Base-by-base conservation (phyloP, 2,888 invertebrate genomes). In the Protonemura montana region DNA sequence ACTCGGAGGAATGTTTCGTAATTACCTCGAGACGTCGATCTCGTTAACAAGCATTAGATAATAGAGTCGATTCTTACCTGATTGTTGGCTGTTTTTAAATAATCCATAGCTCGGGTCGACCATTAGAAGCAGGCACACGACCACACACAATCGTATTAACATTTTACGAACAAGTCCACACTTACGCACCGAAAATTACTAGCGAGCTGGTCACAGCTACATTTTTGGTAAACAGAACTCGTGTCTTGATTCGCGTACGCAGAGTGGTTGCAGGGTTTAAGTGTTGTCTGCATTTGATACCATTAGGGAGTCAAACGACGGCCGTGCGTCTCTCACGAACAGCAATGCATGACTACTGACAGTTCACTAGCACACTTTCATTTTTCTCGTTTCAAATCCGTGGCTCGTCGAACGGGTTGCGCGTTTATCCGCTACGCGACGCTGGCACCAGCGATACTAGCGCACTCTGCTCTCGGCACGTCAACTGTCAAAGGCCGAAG, bases 371-470 rank as follows among this genome's bases (percentile, higher is more conserved):
- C 6, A 30, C n/a, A 81, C 81, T 81, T 81, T 81, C 81, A 28
- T 30, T 81, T 59, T 81, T 29, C 81, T 16, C 29, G n/a, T 30
- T 81, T 81, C 29, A 29, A 81, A 81, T 81, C 29, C 26, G 29
- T 16, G 27, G 27, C 13, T 2, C 10, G 27, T n/a, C n/a, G 27
- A 2, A 5, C 6, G 10, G 76, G 26, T 25, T 25, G 5, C 3
- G 26, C 26, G 78, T 59, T 59, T 59, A 2, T 21, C 13, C 59
- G 59, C 3, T 21, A 13, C 21, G 59, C 59, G 13, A 21, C 26
- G 78, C 78, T 26, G 78, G 3, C 26, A 5, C 30, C 81, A 30
- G 29, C 28, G 30, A 30, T 29, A 16, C 21, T n/a, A 21, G 28
- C 16, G 28, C 28, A 25, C 78, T 78, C 7, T n/a, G 81, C 5